Evolutionary conservation across 64 coral and sea anemone genomes (phyloP).

Genomic region (Montipora foliosa): DNA sequence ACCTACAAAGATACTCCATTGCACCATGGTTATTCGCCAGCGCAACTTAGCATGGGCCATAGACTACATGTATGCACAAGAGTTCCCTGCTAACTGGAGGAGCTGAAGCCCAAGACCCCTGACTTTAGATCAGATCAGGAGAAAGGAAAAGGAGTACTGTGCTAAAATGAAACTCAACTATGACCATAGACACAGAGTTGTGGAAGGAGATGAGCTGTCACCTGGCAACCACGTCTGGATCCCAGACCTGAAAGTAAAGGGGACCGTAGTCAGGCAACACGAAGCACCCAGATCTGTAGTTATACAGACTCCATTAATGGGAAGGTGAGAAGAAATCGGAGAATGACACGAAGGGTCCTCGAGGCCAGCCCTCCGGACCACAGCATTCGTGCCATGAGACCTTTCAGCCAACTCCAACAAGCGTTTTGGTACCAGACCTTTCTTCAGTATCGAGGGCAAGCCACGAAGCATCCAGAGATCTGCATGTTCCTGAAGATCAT

Average conservation of each 20-base stretch:
- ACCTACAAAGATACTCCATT: neutral
- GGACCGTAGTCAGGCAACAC: neutral
- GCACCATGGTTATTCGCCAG: conserved; percentile 20
- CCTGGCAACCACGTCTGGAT: neutral
- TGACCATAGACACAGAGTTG: no score
- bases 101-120: no score
- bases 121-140: neutral
- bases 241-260: neutral
- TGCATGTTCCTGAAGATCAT: no score
- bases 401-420: no score
- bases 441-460: no score
- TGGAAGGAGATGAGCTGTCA: no score
- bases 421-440: no score
- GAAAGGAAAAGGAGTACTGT: neutral
- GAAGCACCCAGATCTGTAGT: neutral
- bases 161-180: neutral
- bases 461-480: no score
- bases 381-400: no score
- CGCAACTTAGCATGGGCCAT: conserved; percentile 8
- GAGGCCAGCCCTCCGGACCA: no score
- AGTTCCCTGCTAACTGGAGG: neutral
- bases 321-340: no score
- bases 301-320: neutral
- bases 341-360: no score
- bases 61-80: conserved; percentile 48